Evolutionary conservation across 1,140 invertebrate species (phyloP).

Genomic region (Antheraea mylitta): DNA sequence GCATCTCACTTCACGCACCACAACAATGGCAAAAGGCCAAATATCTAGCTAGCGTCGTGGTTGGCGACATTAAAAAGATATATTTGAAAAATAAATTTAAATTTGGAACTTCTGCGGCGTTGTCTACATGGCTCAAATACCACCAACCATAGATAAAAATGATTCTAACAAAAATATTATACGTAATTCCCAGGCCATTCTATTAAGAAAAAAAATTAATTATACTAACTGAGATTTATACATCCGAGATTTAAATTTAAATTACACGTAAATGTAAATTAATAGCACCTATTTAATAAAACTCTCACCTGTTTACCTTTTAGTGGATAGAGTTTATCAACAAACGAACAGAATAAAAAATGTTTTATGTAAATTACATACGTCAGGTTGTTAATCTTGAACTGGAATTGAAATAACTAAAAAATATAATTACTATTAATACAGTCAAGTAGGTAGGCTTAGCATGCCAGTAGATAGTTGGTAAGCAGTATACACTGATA

Average conservation of each 20-base stretch:
- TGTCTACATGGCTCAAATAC: neutral
- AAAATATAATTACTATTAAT: neutral
- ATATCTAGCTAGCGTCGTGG: constrained; percentile 28
- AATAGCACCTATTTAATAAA: constrained; percentile 5
- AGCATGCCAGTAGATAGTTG: neutral
- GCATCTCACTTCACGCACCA: constrained; percentile 68
- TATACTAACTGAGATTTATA: neutral
- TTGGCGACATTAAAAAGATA: constrained; percentile 33
- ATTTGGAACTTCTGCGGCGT: constrained; percentile 2
- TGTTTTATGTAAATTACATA: neutral
- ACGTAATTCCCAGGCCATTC: neutral
- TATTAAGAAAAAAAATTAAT: neutral
- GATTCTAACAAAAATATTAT: neutral
- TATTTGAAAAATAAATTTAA: constrained; percentile 23
- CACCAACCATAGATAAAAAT: neutral
- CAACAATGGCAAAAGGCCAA: constrained; percentile 67
- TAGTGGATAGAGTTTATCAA: neutral
- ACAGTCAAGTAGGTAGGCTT: neutral
- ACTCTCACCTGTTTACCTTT: neutral
- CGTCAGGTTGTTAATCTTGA: neutral
- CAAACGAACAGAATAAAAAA: constrained; percentile 1
- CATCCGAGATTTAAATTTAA: neutral
- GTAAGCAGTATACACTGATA: constrained; percentile 12
- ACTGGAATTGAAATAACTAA: neutral
- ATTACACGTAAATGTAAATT: neutral